Conservation (phyloP, 1,140 invertebrate species). For the Eriosoma lanigerum region DNA sequence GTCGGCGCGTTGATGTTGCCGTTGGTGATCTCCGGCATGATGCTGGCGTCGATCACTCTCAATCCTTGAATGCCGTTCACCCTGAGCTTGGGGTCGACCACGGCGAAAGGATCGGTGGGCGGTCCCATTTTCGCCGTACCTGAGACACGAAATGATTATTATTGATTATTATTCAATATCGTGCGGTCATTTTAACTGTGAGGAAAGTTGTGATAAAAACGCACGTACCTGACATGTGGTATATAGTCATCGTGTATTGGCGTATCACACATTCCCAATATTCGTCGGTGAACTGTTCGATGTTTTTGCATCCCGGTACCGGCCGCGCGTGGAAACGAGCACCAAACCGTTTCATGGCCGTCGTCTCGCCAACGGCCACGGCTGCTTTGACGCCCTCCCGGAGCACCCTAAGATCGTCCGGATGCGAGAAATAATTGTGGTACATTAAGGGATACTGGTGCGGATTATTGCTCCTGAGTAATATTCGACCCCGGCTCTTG, state of each 20-base stretch:
- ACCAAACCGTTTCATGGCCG: constrained; percentile 65
- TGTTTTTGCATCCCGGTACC: constrained; percentile 76
- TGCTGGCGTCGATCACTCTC: constrained; percentile 77
- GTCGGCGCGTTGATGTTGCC: constrained; percentile 84
- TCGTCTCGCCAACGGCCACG: constrained; percentile 69
- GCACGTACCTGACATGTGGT: constrained; percentile 73
- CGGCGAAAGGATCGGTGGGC: constrained; percentile 71
- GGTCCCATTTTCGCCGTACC: constrained; percentile 75
- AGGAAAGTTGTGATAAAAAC: background rate
- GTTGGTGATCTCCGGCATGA: constrained; percentile 78
- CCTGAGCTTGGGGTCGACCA: constrained; percentile 76
- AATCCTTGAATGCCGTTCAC: constrained; percentile 75
- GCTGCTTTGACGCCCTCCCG: constrained; percentile 83
- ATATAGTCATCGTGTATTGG: constrained; percentile 85
- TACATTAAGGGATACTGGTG: constrained; percentile 81
- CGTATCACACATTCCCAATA: constrained; percentile 56
- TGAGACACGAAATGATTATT: background rate
- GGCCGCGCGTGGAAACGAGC: constrained; percentile 71
- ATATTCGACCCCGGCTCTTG: constrained; percentile 78
- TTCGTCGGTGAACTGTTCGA: constrained; percentile 59
- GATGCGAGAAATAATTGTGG: constrained; percentile 85
- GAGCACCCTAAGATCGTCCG: constrained; percentile 74
- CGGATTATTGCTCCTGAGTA: constrained; percentile 76
- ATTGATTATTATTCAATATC: no score
- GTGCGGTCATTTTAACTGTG: no score